Base-by-base conservation (phyloP, 2,888 invertebrate genomes). In the Hyles lineata region DNA sequence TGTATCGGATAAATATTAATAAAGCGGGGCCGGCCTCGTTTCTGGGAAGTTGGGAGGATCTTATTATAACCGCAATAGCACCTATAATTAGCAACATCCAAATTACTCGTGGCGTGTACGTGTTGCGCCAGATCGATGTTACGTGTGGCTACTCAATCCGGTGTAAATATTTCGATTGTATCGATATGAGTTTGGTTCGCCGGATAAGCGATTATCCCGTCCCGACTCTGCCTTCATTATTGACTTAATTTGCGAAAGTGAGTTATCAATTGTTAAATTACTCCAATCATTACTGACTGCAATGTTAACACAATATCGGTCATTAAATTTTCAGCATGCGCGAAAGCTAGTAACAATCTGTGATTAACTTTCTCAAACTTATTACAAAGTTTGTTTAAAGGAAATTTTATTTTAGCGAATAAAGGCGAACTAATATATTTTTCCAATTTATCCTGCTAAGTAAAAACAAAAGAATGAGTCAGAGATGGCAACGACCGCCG, bases 51-150 rank as follows among this genome's bases (percentile, higher is more conserved):
- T 90, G 90, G 90, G 92, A 92, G 90, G 90, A 93, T 94, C 94
- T 94, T 94, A 94, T 94, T 93, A 93, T 94, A 94, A 94, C 94
- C 94, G 94, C 94, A 93, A 94, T 92, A 93, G 91, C 92, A 90
- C 92, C 94, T 94, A 94, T 94, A 94, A 94, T 94, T 94, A 94
- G 94, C 91, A 90, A 84, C 92, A 91, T 91, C 90, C 89, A 91
- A 92, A 93, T 94, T 93, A 92, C 92, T 88, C 90, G 90, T 85
- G 90, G 87, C 90, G 88, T 89, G 85, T 90, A 89, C 88, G 89
- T 83, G 87, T 87, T 89, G 91, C 87, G 91, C 89, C 87, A 88
- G 90, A 90, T 89, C 85, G 88, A 88, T 89, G 87, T 90, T 89
- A 90, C 91, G 90, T 90, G 86, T 83, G 82, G 87, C 89, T 90